These are phyloP conservation scores for Agonum fuliginosum DNA, from an alignment of 2,888 invertebrate species.

Conservation along the genomic window DNA sequence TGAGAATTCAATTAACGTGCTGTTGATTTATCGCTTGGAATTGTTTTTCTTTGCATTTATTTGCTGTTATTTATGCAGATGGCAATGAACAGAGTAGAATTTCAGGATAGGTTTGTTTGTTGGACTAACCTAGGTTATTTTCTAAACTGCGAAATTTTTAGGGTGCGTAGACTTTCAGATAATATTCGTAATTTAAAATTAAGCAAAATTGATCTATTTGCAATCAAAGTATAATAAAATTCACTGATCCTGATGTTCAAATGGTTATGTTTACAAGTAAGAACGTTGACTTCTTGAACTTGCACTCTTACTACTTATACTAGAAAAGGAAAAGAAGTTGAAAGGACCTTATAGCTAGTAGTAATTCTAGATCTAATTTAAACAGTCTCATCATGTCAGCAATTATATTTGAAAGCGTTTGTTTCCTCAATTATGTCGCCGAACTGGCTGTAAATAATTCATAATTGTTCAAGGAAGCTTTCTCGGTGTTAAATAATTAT, in stretches of 20 bases:
- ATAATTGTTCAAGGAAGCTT: conserved; percentile 28
- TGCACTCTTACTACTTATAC: not conserved
- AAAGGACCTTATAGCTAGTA: not conserved
- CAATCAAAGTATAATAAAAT: too few species aligned
- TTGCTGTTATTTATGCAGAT: too few species aligned
- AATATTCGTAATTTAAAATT: too few species aligned
- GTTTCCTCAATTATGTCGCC: conserved; percentile 16
- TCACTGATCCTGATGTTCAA: too few species aligned
- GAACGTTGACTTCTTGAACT: too few species aligned
- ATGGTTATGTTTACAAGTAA: too few species aligned
- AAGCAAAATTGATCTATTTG: too few species aligned
- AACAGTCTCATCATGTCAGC: not conserved
- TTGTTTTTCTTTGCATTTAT: not conserved
- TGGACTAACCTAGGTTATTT: too few species aligned
- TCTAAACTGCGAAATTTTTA: too few species aligned
- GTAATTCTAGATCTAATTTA: not conserved
- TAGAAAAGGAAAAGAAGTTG: not conserved
- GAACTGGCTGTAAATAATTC: conserved; percentile 15
- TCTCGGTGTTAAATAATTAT: not conserved
- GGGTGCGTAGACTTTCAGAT: too few species aligned
- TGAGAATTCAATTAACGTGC: conserved; percentile 6
- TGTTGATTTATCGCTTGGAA: not conserved
- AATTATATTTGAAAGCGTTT: conserved; percentile 14
- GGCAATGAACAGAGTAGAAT: too few species aligned
- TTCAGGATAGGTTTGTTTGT: too few species aligned